Evolutionary conservation across 2,888 invertebrate species (phyloP).

Genomic region (Agrotis ipsilon): DNA sequence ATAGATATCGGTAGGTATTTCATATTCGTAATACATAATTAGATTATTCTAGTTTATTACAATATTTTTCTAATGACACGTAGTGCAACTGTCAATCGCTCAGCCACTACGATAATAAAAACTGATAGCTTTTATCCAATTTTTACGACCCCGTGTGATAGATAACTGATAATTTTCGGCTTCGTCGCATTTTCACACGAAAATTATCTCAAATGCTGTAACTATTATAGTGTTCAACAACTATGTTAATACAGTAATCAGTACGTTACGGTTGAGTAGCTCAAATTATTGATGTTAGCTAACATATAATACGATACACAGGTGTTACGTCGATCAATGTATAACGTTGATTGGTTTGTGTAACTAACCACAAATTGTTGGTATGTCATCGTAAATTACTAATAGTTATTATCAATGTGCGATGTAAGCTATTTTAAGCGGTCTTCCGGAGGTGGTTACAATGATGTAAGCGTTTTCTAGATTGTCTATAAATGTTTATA

Average conservation of each 20-base stretch:
- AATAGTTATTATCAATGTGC: neutral
- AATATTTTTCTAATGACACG: too few species aligned
- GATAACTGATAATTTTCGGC: too few species aligned
- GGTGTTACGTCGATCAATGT: conserved; percentile 28
- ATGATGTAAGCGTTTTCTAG: rapidly evolving
- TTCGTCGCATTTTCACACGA: too few species aligned
- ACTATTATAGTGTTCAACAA: neutral
- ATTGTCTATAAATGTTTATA: neutral
- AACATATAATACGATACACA: conserved; percentile 27
- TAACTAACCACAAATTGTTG: conserved; percentile 22
- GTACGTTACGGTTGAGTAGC: conserved; percentile 9
- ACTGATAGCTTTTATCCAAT: too few species aligned
- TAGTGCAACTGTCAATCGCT: too few species aligned
- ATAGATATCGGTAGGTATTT: too few species aligned
- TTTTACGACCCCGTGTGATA: too few species aligned
- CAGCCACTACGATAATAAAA: too few species aligned
- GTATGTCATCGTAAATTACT: conserved; percentile 12
- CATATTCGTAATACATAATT: too few species aligned
- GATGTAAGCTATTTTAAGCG: neutral
- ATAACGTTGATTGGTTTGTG: conserved; percentile 32
- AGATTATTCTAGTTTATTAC: too few species aligned
- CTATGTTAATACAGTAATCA: conserved; percentile 14
- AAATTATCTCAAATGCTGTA: too few species aligned
- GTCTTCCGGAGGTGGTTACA: neutral
- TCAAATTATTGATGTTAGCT: conserved; percentile 34